Conservation (phyloP, 2,113 vertebrate species). For the Leucopternis melanops region DNA sequence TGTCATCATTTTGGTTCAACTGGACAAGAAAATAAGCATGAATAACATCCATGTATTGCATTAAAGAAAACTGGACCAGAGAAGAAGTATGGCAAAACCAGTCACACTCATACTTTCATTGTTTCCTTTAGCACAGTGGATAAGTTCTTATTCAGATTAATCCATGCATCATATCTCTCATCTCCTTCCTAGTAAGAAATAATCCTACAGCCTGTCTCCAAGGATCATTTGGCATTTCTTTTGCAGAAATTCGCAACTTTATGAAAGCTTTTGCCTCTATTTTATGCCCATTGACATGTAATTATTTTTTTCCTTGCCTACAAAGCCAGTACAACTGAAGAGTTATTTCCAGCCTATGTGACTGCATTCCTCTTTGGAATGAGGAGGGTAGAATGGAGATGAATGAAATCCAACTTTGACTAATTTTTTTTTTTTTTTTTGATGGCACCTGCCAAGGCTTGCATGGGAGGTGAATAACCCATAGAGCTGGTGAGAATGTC, state of each 20-base stretch:
- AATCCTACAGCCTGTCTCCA: background rate
- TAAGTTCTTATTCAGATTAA: background rate
- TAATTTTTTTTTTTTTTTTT: background rate
- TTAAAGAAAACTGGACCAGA: background rate
- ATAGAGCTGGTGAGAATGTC: background rate
- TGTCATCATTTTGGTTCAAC: background rate
- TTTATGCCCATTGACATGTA: background rate
- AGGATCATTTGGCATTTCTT: background rate
- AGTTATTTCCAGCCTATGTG: background rate
- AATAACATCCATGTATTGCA: background rate
- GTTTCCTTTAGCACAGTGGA: background rate
- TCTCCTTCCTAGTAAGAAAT: background rate
- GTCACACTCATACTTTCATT: background rate
- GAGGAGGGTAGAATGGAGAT: accelerated
- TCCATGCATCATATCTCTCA: background rate
- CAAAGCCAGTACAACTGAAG: background rate
- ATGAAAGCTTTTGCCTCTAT: background rate
- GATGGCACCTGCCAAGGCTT: background rate
- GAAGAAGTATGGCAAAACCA: background rate
- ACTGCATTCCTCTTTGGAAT: background rate
- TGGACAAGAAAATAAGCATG: background rate
- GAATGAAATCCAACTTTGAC: background rate
- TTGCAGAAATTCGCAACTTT: background rate
- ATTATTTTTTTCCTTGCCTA: background rate
- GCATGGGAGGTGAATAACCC: background rate